These are phyloP conservation scores for Lapara coniferarum DNA, from an alignment of 2,888 invertebrate species.

Conservation along the genomic window DNA sequence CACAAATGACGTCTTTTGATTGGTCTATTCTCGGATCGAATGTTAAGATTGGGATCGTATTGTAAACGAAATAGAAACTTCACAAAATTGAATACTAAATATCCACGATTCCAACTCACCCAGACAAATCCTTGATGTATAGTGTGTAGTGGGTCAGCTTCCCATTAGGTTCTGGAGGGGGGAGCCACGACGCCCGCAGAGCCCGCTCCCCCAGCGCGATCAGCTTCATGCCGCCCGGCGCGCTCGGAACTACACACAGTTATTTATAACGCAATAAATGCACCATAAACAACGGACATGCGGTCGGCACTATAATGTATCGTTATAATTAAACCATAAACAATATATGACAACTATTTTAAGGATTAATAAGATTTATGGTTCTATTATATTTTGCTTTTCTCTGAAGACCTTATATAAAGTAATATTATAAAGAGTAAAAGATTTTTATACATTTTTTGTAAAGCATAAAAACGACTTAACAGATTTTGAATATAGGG, in stretches of 20 bases:
- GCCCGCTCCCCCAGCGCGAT: constrained; percentile 91
- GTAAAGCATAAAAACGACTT: too few species aligned
- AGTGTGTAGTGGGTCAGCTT: constrained; percentile 91
- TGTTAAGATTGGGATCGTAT: too few species aligned
- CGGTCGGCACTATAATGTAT: background rate
- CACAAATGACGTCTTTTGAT: too few species aligned
- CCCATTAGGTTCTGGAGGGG: constrained; percentile 92
- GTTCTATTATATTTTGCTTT: too few species aligned
- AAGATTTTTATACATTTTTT: too few species aligned
- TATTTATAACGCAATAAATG: background rate
- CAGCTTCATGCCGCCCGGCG: constrained; percentile 93
- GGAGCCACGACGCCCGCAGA: constrained; percentile 92
- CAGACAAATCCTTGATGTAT: constrained; percentile 88
- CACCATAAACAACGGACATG: background rate
- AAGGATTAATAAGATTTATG: background rate
- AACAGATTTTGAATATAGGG: too few species aligned
- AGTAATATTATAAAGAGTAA: too few species aligned
- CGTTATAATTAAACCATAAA: constrained; percentile 16
- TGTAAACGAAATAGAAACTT: background rate
- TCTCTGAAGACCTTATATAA: too few species aligned
- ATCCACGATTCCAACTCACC: constrained; percentile 58
- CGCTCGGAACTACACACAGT: constrained; percentile 87
- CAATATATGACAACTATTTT: constrained; percentile 1
- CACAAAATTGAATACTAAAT: background rate
- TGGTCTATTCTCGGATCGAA: too few species aligned